Evolutionary conservation across 2,888 invertebrate genomes (phyloP), one percentile per base, ranked within the genome.

Genomic region (Perithous albicinctus): DNA sequence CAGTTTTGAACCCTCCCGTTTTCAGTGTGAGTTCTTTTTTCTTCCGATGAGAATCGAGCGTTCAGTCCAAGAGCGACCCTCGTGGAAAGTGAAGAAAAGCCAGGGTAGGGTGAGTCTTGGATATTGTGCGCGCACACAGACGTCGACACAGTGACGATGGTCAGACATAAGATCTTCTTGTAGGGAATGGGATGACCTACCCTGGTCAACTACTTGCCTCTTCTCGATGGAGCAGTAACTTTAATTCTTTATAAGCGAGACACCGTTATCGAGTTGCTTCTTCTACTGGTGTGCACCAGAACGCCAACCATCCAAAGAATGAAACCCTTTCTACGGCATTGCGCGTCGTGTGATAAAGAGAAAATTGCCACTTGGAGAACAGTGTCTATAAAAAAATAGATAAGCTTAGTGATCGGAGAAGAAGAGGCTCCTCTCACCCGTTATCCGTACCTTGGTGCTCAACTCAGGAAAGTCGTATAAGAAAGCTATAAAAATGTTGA

Each of bases 161-260:
- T 56, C 80, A 82, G 81, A 84, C 74, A 78, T 20, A 8, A 77
- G 80, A 59, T 81, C 77, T 78, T 78, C 86, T 78, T 78, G 35
- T 75, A 83, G 82, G 83, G 78, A 85, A 66, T 79, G 84, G 78
- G 85, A 85, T 81, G 80, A 69, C 63, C 81, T 67, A 70, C 51
- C 75, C 80, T 69, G 67, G 41, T 32, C 59, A 59, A 48, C 73
- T 35, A 41, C 66, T 66, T 41, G 51, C 81, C 67, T 82, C 83
- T 84, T 81, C 82, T 85, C 82, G 82, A 84, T 84, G 75, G 79
- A 82, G 77, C 85, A 85, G 86, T 88, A 84, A 85, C 84, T 85
- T 88, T 86, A 88, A 89, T 87, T 87, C 86, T 88, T 89, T 88
- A 88, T 86, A 86, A 88, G 85, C 84, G 82, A 86, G 87, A 85